phyloP scores from a whole-genome alignment of 1,140 invertebrate species.

The Lerema accius region DNA sequence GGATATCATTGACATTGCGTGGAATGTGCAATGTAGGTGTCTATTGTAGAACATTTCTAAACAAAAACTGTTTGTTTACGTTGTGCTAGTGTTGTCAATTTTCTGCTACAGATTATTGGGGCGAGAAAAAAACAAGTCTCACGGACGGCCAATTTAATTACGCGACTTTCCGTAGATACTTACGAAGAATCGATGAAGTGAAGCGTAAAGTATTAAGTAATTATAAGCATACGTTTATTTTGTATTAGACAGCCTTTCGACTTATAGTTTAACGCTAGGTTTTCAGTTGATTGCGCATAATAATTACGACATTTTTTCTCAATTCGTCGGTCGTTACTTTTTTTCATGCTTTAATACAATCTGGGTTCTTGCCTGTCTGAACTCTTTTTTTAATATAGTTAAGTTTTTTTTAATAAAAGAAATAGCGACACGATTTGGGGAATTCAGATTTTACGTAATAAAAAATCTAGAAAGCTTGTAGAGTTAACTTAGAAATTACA shows the following conservation, averaged over 20 bases:
- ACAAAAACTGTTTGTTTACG: slow-evolving; percentile 14
- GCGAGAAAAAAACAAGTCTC: not conserved
- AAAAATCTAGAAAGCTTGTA: not conserved
- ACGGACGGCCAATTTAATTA: slow-evolving; percentile 4
- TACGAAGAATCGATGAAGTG: slow-evolving; percentile 1
- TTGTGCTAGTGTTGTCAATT: not conserved
- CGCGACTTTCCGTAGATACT: not conserved
- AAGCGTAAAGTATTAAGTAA: slow-evolving; percentile 9
- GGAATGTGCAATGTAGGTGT: no score
- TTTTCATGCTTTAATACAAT: slow-evolving; percentile 12
- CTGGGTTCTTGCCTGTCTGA: slow-evolving; percentile 1
- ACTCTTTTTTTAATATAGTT: slow-evolving; percentile 4
- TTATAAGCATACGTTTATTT: slow-evolving; percentile 12
- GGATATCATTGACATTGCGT: not conserved
- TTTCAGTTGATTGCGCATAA: slow-evolving; percentile 20
- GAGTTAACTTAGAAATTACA: not conserved
- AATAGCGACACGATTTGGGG: not conserved
- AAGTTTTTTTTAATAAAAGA: not conserved
- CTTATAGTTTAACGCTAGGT: no score
- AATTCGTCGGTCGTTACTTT: slow-evolving; percentile 1
- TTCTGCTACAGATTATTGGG: not conserved
- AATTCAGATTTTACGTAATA: not conserved
- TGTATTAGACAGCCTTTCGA: not conserved
- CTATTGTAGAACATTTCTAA: not conserved
- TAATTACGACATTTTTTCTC: slow-evolving; percentile 24